These are phyloP conservation scores for Rhagoletis zephyria DNA, from an alignment of 1,140 invertebrate species.

Conservation along the genomic window DNA sequence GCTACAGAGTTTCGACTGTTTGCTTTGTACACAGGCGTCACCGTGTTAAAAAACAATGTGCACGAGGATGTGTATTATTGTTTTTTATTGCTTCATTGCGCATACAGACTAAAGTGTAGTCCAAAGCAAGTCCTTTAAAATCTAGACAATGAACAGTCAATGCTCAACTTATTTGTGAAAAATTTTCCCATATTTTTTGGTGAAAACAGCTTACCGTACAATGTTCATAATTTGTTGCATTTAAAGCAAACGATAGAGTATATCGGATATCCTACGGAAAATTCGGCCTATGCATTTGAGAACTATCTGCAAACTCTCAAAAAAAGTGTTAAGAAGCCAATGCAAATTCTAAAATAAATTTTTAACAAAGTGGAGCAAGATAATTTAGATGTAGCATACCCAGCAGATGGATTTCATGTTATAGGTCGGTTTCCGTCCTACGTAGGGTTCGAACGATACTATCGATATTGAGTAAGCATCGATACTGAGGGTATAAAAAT, in stretches of 20 bases:
- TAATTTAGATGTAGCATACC: too few species aligned
- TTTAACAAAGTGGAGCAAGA: too few species aligned
- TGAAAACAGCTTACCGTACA: conserved; percentile 6
- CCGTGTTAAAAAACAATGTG: neutral
- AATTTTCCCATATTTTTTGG: neutral
- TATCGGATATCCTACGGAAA: neutral
- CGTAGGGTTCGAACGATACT: too few species aligned
- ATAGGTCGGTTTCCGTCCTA: too few species aligned
- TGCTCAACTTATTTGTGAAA: neutral
- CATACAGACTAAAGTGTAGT: conserved; percentile 5
- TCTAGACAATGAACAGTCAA: too few species aligned
- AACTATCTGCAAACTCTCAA: neutral
- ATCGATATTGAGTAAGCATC: too few species aligned
- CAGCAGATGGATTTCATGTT: too few species aligned
- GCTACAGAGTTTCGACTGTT: neutral
- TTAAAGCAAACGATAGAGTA: neutral
- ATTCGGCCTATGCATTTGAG: conserved; percentile 12
- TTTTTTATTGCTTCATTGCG: conserved; percentile 21
- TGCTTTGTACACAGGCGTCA: conserved; percentile 21
- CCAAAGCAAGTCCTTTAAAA: neutral
- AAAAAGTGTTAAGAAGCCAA: too few species aligned
- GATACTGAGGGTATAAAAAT: too few species aligned
- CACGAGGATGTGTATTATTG: neutral
- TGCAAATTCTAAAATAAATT: too few species aligned
- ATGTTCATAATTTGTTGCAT: conserved; percentile 35